These are phyloP conservation scores for Pygocentrus nattereri DNA, from an alignment of 2,797 vertebrate genomes.

Conservation along the genomic window DNA sequence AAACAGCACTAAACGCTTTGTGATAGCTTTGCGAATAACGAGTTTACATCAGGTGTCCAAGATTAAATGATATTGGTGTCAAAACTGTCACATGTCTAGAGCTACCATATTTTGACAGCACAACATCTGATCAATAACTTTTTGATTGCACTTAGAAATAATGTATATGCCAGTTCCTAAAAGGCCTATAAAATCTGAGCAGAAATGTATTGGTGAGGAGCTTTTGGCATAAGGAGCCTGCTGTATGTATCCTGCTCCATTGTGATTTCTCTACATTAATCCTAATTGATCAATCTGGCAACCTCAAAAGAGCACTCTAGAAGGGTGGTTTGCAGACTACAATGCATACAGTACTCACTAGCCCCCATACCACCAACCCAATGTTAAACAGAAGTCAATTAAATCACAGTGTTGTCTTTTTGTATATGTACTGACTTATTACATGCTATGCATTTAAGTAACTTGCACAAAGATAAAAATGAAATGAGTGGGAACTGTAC, in stretches of 20 bases:
- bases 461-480: not conserved
- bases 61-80: constrained; percentile 5
- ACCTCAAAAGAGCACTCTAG: constrained; percentile 31
- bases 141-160: constrained; percentile 39
- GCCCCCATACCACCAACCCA: not conserved
- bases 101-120: constrained; percentile 21
- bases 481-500: not conserved
- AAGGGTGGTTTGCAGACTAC: not conserved
- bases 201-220: constrained; percentile 24
- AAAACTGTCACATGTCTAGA: constrained; percentile 28
- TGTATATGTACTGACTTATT: not conserved
- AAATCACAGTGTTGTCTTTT: not conserved
- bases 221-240: constrained; percentile 9
- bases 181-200: constrained; percentile 46
- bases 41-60: too few species aligned
- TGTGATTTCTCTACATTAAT: constrained; percentile 72
- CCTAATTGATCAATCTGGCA: constrained; percentile 73
- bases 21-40: not conserved
- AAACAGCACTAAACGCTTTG: not conserved
- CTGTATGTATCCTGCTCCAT: constrained; percentile 69
- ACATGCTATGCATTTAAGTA: not conserved
- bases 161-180: constrained; percentile 34
- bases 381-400: constrained; percentile 5
- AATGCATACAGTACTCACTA: constrained; percentile 2
- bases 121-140: constrained; percentile 37